phyloP scores from a whole-genome alignment of 64 coral and sea anemone species.

The Montipora efflorescens region DNA sequence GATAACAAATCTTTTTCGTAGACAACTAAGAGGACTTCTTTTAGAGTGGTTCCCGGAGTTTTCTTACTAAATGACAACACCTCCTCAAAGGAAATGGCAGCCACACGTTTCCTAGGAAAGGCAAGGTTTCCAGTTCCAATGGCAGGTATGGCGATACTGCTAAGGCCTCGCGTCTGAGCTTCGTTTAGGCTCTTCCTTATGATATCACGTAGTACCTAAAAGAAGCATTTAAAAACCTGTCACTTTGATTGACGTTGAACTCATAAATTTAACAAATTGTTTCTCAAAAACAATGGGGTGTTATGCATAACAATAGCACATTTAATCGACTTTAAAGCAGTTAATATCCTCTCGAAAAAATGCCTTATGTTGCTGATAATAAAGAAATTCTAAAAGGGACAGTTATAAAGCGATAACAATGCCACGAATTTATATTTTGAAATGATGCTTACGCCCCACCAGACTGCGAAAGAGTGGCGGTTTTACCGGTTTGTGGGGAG shows the following conservation, averaged over 20 bases:
- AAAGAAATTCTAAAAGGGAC: too few relatives aligned
- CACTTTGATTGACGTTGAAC: background rate
- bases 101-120: constrained; percentile 45
- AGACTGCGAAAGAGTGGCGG: too few relatives aligned
- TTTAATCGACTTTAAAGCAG: too few relatives aligned
- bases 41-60: background rate
- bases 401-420: too few relatives aligned
- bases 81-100: constrained; percentile 58
- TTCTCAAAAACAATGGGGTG: too few relatives aligned
- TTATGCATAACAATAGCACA: too few relatives aligned
- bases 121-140: constrained; percentile 63
- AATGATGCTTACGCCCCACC: too few relatives aligned
- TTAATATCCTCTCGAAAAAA: too few relatives aligned
- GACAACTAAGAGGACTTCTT: constrained; percentile 50
- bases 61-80: constrained; percentile 38
- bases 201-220: constrained; percentile 30
- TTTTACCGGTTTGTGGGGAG: too few relatives aligned
- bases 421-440: too few relatives aligned
- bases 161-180: constrained; percentile 9
- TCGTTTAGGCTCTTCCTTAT: constrained; percentile 44
- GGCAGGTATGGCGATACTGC: constrained; percentile 45
- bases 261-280: too few relatives aligned
- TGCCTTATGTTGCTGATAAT: too few relatives aligned
- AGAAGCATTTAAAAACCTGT: background rate
- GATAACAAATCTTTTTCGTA: constrained; percentile 43